Conservation (phyloP, 2,113 vertebrate species). For the Clarias batrachus region DNA sequence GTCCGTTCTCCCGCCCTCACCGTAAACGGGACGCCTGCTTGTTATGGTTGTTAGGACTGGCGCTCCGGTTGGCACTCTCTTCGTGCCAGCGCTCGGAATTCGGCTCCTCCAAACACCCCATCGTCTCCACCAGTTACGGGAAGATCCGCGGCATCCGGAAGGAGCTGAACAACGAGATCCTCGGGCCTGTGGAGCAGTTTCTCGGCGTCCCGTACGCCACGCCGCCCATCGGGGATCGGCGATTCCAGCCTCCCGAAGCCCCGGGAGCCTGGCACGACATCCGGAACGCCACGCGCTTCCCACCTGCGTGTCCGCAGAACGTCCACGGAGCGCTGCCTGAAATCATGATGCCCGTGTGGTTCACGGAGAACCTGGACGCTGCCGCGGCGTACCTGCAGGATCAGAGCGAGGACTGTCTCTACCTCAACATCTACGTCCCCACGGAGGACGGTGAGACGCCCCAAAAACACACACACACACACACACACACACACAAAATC, state of each 20-base stretch:
- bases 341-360: conserved; percentile 93
- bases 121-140: conserved; percentile 85
- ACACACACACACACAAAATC: background rate
- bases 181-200: conserved; percentile 87
- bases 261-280: conserved; percentile 88
- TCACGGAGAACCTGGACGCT: conserved; percentile 89
- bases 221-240: conserved; percentile 81
- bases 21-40: conserved; percentile 66
- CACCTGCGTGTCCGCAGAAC: conserved; percentile 89
- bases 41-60: conserved; percentile 76
- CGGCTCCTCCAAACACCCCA: conserved; percentile 71
- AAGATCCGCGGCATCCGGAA: conserved; percentile 82
- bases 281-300: conserved; percentile 86
- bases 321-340: conserved; percentile 87
- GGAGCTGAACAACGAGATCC: conserved; percentile 88
- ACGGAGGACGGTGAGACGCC: conserved; percentile 89
- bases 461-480: background rate
- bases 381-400: conserved; percentile 87
- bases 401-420: conserved; percentile 92
- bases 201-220: conserved; percentile 89
- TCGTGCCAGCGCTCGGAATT: conserved; percentile 77
- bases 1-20: conserved; percentile 50
- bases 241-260: conserved; percentile 88
- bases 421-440: conserved; percentile 91
- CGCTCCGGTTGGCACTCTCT: conserved; percentile 72